Conservation (phyloP, 2,888 invertebrate species). For the Hydraecia micacea region DNA sequence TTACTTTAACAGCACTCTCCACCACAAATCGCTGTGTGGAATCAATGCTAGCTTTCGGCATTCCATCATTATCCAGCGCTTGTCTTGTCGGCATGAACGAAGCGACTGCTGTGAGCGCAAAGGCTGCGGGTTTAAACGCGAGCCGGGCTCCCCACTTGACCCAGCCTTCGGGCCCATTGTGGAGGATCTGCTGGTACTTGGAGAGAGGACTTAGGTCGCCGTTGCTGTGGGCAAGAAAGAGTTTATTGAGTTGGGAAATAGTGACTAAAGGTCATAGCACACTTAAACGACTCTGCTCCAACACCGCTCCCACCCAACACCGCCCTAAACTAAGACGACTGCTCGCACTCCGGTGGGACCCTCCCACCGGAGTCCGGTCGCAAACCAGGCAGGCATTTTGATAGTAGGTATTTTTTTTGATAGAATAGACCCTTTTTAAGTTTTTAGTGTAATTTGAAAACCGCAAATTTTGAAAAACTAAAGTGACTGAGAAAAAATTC, state of each 20-base stretch:
- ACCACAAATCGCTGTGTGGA: slow-evolving; percentile 84
- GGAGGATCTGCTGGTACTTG: slow-evolving; percentile 85
- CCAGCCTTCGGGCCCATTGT: slow-evolving; percentile 86
- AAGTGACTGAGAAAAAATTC: too few relatives aligned
- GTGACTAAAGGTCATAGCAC: too few relatives aligned
- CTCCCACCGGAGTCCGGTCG: too few relatives aligned
- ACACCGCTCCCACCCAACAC: too few relatives aligned
- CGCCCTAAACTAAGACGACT: too few relatives aligned
- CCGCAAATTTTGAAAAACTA: too few relatives aligned
- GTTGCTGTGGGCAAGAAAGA: slow-evolving; percentile 69
- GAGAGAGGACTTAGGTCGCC: slow-evolving; percentile 82
- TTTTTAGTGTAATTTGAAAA: too few relatives aligned
- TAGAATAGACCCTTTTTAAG: too few relatives aligned
- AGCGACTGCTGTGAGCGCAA: slow-evolving; percentile 82
- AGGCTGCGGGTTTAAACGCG: slow-evolving; percentile 84
- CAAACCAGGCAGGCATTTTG: too few relatives aligned
- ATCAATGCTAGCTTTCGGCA: slow-evolving; percentile 84
- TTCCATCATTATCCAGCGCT: slow-evolving; percentile 79
- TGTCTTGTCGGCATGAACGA: slow-evolving; percentile 80
- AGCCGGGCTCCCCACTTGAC: slow-evolving; percentile 85
- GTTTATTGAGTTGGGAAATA: not conserved
- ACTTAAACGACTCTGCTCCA: too few relatives aligned
- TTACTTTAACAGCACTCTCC: slow-evolving; percentile 84
- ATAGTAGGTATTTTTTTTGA: too few relatives aligned
- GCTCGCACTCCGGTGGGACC: too few relatives aligned